A percentile compares a stretch with the other conserved stretches of the same genome.
Evolutionary conservation across 2,113 vertebrate species (phyloP).

Genomic region (Xenus cinereus): DNA sequence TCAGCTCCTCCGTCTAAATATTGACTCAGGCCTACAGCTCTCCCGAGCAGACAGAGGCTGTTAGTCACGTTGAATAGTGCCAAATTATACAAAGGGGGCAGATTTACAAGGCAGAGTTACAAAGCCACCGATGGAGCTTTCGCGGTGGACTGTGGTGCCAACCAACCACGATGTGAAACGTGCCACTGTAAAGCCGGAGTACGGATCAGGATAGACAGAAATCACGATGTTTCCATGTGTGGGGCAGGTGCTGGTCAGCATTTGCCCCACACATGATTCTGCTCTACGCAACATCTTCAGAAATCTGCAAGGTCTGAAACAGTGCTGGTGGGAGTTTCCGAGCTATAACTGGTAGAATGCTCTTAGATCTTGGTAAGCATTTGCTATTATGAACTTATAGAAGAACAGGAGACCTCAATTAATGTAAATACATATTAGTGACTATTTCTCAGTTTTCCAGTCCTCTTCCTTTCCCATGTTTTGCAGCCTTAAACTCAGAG

Average conservation of each 20-base stretch:
- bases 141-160: background rate
- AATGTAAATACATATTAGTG: background rate
- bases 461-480: background rate
- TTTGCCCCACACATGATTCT: background rate
- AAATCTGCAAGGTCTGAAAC: background rate
- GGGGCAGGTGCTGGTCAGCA: background rate
- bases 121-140: constrained; percentile 1
- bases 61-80: constrained; percentile 42
- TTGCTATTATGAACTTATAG: background rate
- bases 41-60: constrained; percentile 43
- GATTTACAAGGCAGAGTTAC: background rate
- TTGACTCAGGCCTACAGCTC: constrained; percentile 40
- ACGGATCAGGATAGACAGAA: background rate
- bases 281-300: background rate
- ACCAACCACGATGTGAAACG: background rate
- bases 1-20: constrained; percentile 52
- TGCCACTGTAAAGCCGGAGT: background rate
- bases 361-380: background rate
- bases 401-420: background rate
- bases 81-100: constrained; percentile 48
- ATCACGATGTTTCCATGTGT: background rate
- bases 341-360: background rate
- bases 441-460: background rate
- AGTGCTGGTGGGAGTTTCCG: background rate
- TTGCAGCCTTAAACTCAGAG: background rate